Conservation (phyloP, 2,888 invertebrate species). For the Drosophila peninsularis region DNA sequence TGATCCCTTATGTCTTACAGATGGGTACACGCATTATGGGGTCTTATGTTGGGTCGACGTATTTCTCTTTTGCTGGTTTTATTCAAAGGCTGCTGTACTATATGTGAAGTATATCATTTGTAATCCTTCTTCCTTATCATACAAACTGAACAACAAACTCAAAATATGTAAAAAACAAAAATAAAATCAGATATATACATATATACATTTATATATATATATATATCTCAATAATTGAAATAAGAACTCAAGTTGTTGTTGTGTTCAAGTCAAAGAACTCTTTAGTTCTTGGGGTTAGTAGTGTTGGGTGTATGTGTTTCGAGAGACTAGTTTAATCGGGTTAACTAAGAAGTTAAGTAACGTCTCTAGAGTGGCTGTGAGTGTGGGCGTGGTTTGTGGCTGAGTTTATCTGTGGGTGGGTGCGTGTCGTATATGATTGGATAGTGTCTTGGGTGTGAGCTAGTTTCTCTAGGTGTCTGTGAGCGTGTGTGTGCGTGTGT, state of each 20-base stretch:
- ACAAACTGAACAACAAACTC: conserved; percentile 48
- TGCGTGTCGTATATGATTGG: conserved; percentile 33
- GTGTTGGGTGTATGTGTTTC: conserved; percentile 5
- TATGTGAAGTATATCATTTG: conserved; percentile 82
- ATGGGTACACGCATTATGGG: conserved; percentile 24
- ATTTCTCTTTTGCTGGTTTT: conserved; percentile 52
- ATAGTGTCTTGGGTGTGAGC: conserved; percentile 25
- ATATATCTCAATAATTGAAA: background rate
- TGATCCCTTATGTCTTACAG: conserved; percentile 9
- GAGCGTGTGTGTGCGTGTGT: conserved; percentile 15
- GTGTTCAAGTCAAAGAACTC: conserved; percentile 23
- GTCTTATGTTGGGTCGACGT: conserved; percentile 21
- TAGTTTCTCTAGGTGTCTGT: conserved; percentile 22
- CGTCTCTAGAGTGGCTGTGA: conserved; percentile 38
- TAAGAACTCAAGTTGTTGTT: conserved; percentile 9
- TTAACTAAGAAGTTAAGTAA: conserved; percentile 5
- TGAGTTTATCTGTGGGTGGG: conserved; percentile 27
- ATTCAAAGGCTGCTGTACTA: conserved; percentile 81
- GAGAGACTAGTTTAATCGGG: conserved; percentile 10
- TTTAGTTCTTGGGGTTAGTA: conserved; percentile 24
- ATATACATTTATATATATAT: background rate
- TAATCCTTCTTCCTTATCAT: conserved; percentile 65
- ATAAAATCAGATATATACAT: conserved; percentile 26
- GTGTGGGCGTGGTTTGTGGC: conserved; percentile 34
- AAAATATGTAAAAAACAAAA: conserved; percentile 47